Percentiles rank a stretch among this genome's conserved stretches.
Evolutionary conservation across 2,888 invertebrate species (phyloP).

Genomic region (Tetragonula carbonaria): DNA sequence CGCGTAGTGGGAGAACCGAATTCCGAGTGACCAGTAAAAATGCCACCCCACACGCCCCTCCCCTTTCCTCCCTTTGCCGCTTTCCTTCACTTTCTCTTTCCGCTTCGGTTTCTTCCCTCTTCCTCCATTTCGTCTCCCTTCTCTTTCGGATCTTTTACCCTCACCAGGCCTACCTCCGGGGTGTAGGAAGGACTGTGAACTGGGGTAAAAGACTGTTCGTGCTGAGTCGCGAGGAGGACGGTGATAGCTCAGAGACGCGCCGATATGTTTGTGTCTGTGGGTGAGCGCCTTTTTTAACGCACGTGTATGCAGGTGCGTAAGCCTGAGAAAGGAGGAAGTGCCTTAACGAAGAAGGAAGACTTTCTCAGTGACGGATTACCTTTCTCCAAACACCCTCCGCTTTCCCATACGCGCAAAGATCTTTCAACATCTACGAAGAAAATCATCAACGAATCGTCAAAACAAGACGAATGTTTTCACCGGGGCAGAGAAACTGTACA

Average conservation of each 20-base stretch:
- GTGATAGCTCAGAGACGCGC: conserved; percentile 62
- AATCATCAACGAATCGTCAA: not conserved
- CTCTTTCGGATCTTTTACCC: conserved; percentile 41
- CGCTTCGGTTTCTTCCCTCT: conserved; percentile 35
- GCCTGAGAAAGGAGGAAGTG: conserved; percentile 68
- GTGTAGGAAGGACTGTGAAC: conserved; percentile 72
- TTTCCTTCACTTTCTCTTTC: conserved; percentile 45
- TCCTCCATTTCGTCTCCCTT: conserved; percentile 44
- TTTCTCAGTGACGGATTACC: conserved; percentile 59
- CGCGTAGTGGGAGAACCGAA: conserved; percentile 66
- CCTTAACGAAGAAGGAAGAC: conserved; percentile 69
- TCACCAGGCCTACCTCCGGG: conserved; percentile 50
- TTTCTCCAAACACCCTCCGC: conserved; percentile 26
- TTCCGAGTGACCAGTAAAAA: conserved; percentile 77
- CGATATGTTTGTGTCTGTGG: conserved; percentile 14
- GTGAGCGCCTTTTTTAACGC: conserved; percentile 64
- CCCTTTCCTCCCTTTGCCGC: conserved; percentile 11
- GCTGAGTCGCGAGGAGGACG: conserved; percentile 68
- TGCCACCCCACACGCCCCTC: conserved; percentile 60
- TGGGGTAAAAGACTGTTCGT: conserved; percentile 75
- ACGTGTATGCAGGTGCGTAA: conserved; percentile 72
- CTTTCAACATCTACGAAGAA: not conserved
- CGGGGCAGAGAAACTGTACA: not conserved
- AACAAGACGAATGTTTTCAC: not conserved
- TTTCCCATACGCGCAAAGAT: not conserved